A percentile compares a stretch with the other conserved stretches of the same genome.
Evolutionary conservation across 2,888 invertebrate genomes (phyloP).

Genomic region (Thecocarcelia acutangulata): DNA sequence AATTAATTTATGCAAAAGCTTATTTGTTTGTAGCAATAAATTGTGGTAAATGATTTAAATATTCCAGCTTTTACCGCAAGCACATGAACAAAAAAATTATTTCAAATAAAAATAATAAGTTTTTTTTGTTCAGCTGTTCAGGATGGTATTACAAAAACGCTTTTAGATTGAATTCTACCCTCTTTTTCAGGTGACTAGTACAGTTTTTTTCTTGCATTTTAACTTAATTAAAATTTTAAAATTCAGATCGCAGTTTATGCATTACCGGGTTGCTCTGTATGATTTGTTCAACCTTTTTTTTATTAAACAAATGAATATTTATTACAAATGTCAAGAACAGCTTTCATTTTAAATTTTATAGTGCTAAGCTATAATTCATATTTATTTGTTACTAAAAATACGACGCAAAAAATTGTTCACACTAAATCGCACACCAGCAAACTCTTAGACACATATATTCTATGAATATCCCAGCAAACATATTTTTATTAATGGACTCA

Average conservation of each 20-base stretch:
- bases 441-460: background rate
- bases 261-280: too few relatives aligned
- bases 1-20: background rate
- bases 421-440: background rate
- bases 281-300: too few relatives aligned
- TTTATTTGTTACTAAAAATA: constrained; percentile 14
- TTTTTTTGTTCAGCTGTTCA: too few relatives aligned
- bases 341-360: background rate
- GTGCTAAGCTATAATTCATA: constrained; percentile 24
- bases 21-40: background rate
- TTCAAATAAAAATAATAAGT: too few relatives aligned
- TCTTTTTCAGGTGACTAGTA: background rate
- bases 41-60: too few relatives aligned
- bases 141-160: too few relatives aligned
- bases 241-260: too few relatives aligned
- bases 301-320: background rate
- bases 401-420: background rate
- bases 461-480: background rate
- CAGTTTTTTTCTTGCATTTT: background rate
- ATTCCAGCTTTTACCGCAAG: too few relatives aligned
- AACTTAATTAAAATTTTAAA: too few relatives aligned
- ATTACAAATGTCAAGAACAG: constrained; percentile 19
- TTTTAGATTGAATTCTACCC: too few relatives aligned
- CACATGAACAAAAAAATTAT: too few relatives aligned
- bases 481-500: too few relatives aligned